Conservation (phyloP, 1,140 invertebrate genomes). For the Platyscapa corneri region DNA sequence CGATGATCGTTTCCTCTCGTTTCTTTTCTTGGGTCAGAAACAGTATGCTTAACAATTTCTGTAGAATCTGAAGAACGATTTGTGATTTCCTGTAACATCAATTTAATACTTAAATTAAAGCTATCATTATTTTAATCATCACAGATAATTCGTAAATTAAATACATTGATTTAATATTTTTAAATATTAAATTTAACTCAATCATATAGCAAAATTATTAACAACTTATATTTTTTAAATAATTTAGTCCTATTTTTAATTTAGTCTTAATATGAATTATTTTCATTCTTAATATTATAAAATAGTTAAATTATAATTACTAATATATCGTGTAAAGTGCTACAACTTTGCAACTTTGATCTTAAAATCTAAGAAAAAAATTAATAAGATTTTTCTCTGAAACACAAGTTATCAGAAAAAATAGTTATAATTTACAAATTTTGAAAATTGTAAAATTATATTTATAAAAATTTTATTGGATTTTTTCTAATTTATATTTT, state of each 20-base stretch:
- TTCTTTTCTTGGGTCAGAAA: constrained; percentile 65
- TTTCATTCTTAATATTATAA: not conserved
- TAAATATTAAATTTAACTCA: constrained; percentile 7
- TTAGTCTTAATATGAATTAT: not conserved
- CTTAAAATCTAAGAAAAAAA: not conserved
- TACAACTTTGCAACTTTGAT: not conserved
- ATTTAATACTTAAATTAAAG: constrained; percentile 48
- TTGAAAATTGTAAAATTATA: no score
- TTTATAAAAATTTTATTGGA: no score
- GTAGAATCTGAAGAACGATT: constrained; percentile 65
- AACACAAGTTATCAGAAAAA: no score
- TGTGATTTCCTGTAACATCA: constrained; percentile 58
- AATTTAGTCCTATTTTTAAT: no score
- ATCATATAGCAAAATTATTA: not conserved
- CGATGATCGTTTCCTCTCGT: constrained; percentile 69
- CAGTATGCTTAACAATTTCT: constrained; percentile 62
- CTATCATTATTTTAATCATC: constrained; percentile 33
- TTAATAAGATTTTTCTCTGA: not conserved
- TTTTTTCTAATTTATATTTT: no score
- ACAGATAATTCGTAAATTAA: no score
- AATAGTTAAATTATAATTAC: not conserved
- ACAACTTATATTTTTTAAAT: no score
- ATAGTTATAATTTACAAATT: no score
- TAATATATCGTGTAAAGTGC: no score
- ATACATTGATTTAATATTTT: no score